These are phyloP conservation scores for Pangasius sanitwongsei DNA, from an alignment of 2,797 vertebrate genomes.

Conservation along the genomic window DNA sequence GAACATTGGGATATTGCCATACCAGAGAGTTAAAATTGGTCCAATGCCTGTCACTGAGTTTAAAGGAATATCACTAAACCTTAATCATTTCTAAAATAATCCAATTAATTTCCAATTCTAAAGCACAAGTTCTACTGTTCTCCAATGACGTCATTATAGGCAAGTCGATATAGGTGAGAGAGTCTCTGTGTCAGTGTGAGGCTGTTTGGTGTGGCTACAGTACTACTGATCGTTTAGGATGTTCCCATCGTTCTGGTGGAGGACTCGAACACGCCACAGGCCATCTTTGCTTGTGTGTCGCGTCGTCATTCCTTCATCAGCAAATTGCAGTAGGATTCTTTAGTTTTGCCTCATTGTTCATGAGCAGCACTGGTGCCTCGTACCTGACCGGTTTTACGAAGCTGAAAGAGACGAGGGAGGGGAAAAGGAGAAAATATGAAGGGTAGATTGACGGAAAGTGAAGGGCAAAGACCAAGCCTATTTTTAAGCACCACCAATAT, in stretches of 20 bases:
- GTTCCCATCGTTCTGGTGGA: conserved; percentile 68
- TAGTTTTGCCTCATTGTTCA: conserved; percentile 71
- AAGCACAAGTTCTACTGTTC: conserved; percentile 22
- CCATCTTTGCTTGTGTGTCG: conserved; percentile 10
- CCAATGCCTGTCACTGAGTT: conserved; percentile 55
- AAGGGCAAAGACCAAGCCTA: background rate
- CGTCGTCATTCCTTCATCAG: conserved; percentile 54
- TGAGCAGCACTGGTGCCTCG: conserved; percentile 83
- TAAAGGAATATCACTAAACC: conserved; percentile 61
- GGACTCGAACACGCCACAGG: conserved; percentile 62
- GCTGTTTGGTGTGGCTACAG: conserved; percentile 66
- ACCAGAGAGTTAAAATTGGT: conserved; percentile 57
- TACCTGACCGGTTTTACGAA: conserved; percentile 79
- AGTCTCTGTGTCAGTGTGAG: conserved; percentile 32
- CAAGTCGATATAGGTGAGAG: conserved; percentile 10
- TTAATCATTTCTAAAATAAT: conserved; percentile 69
- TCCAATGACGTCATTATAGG: conserved; percentile 30
- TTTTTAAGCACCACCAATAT: background rate
- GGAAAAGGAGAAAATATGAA: background rate
- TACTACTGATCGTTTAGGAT: conserved; percentile 70
- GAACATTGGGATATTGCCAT: conserved; percentile 8
- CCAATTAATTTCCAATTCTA: background rate
- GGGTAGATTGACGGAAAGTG: background rate
- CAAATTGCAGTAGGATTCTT: conserved; percentile 68
- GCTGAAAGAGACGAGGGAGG: conserved; percentile 59